Base-by-base conservation (phyloP, 2,113 vertebrate genomes). In the Galeopterus variegatus region DNA sequence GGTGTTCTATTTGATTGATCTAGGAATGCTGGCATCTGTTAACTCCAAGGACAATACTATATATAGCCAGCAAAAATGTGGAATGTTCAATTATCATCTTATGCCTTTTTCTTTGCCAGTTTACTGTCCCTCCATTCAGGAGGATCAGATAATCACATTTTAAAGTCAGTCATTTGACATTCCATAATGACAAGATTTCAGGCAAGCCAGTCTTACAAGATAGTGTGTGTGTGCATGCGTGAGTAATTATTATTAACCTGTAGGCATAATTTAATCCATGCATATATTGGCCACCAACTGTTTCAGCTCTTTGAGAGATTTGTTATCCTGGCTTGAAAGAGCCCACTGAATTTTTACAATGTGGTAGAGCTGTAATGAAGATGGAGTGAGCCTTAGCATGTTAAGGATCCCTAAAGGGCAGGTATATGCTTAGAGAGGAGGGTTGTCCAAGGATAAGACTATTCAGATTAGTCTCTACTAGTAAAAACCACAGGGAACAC, bases 121-220 rank as follows among this genome's bases (percentile, higher is more conserved):
- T 97, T 72, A 45, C n/a, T 90, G 24, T 90, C 17, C 94, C 28
- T 88, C 45, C 41, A 65, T 72, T 88, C 1, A 75, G 24, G n/a
- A 92, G 21, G 52, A 33, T 96, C 60, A 76, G 31, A 69, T 80
- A 82, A 76, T 41, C 54, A 95, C 70, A 93, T 87, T 76, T 92
- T 73, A 77, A 95, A 87, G 45, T 84, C 65, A 83, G 48, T 85
- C 67, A 62, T 36, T 81, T 85, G 65, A 83, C 21, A 72, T 88
- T 50, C 26, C 6, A 50, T 33, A 24, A 93, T 76, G 41, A 70
- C 80, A 94, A 90, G 45, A 85, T 85, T 82, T 87, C 80, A 88
- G 62, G 21, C 48, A 92, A 95, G n/a, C 9, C n/a, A 91, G 45
- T 80, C 60, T 65, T 85, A 87, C 90, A 87, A 81, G 76, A 86